Evolutionary conservation across 2,797 vertebrate species (phyloP).

Genomic region (Anolis apletophallus): DNA sequence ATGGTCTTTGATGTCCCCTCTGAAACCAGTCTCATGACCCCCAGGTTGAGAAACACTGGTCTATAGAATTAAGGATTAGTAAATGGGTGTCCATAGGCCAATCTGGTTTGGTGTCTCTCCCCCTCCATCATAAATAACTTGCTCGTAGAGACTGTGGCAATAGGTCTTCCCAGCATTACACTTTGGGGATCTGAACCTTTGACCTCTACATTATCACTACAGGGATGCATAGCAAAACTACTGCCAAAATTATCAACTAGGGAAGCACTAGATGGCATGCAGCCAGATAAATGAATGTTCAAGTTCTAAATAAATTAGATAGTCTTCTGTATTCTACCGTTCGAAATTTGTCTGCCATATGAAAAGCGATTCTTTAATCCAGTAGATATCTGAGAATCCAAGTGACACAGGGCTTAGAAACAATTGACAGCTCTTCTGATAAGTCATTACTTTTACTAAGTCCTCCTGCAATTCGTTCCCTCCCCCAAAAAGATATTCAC

Average conservation of each 20-base stretch:
- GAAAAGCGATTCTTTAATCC: not conserved
- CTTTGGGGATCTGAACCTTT: not conserved
- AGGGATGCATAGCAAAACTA: not conserved
- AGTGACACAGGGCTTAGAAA: not conserved
- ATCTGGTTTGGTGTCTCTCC: not conserved
- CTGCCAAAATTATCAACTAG: not conserved
- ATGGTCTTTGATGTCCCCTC: no score
- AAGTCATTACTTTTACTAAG: not conserved
- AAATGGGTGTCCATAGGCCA: not conserved
- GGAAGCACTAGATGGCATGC: not conserved
- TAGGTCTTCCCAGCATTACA: not conserved
- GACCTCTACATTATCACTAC: not conserved
- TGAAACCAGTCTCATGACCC: no score
- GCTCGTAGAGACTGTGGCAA: not conserved
- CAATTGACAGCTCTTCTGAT: not conserved
- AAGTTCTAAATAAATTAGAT: not conserved
- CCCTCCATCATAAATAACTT: not conserved
- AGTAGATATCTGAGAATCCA: not conserved
- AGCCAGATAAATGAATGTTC: not conserved
- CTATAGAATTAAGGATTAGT: not conserved
- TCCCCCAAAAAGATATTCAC: slow-evolving; percentile 69
- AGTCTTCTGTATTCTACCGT: no score
- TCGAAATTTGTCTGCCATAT: not conserved
- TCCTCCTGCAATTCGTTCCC: not conserved
- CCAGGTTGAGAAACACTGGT: no score